These are phyloP conservation scores for Pomatostomus ruficeps DNA, from an alignment of 2,113 vertebrate species.

Conservation along the genomic window DNA sequence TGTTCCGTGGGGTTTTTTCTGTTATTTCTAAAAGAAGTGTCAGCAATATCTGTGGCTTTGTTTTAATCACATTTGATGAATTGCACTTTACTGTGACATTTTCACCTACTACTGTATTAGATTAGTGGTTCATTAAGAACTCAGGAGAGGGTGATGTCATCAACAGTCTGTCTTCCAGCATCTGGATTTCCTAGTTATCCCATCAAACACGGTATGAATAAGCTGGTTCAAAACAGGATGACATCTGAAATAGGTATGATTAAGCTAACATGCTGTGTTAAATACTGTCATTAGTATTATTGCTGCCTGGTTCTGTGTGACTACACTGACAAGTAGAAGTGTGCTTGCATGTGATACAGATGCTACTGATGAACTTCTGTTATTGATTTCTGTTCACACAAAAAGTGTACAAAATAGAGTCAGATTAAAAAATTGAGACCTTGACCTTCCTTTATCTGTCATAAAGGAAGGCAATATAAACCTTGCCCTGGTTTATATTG, in stretches of 20 bases:
- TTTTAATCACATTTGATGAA: not conserved
- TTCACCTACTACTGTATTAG: not conserved
- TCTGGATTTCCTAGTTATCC: not conserved
- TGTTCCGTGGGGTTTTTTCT: not conserved
- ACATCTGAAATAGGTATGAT: not conserved
- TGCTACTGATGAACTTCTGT: not conserved
- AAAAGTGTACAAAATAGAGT: not conserved
- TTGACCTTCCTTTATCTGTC: no score
- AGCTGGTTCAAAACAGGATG: not conserved
- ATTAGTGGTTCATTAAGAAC: not conserved
- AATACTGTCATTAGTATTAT: not conserved
- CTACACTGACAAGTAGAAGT: not conserved
- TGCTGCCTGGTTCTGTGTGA: not conserved
- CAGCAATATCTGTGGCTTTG: not conserved
- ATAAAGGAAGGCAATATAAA: no score
- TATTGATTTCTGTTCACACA: not conserved
- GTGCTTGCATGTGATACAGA: not conserved
- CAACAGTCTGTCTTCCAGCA: not conserved
- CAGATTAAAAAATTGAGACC: not conserved
- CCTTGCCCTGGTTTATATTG: not conserved
- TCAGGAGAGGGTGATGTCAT: not conserved
- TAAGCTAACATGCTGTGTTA: not conserved
- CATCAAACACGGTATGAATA: not conserved
- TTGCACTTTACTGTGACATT: not conserved
- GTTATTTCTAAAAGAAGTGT: not conserved